Evolutionary conservation across 2,113 vertebrate genomes (phyloP), one percentile per base, ranked within the genome.

Genomic region (Tetrao urogallus): DNA sequence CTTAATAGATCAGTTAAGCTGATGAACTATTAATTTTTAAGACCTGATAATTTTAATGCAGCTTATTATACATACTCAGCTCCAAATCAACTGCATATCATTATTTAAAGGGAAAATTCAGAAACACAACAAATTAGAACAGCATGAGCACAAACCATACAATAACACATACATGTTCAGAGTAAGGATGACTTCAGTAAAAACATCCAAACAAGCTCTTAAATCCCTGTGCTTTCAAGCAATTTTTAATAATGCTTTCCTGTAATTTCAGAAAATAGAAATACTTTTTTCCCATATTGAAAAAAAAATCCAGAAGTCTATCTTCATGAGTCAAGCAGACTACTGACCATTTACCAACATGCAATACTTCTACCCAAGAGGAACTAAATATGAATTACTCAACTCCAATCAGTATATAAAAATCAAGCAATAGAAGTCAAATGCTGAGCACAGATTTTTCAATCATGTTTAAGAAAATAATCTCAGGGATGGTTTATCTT

Each of bases 331-430:
- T 86, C 71, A 94, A 89, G 43, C 13, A 54, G 50, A 89, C n/a
- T 38, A 77, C 71, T 93, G 74, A 94, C 67, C 50, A 64, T 91
- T 86, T 87, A 93, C 91, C 75, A 92, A 91, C 91, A 74, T 30
- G 54, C 93, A 78, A 56, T 82, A 93, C 84, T 96, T 96, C 92
- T 88, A 95, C 85, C 85, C 95, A 73, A 66, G 82, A 82, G 85
- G 13, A 20, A 9, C 47, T 88, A 96, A 93, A 89, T 89, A 94
- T 74, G 91, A 95, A 94, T 93, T 89, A 95, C 60, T 75, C 75
- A 89, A 70, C 60, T 89, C 54, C 82, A 94, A 91, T 60, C 58
- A 92, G 64, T 66, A 80, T 25, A 85, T 80, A 92, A 93, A 95
- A 94, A 80, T 91, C 50, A 77, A 87, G 66, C 58, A 73, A 92